These are phyloP conservation scores for Numenius phaeopus DNA, from an alignment of 2,797 vertebrate species.

Conservation along the genomic window DNA sequence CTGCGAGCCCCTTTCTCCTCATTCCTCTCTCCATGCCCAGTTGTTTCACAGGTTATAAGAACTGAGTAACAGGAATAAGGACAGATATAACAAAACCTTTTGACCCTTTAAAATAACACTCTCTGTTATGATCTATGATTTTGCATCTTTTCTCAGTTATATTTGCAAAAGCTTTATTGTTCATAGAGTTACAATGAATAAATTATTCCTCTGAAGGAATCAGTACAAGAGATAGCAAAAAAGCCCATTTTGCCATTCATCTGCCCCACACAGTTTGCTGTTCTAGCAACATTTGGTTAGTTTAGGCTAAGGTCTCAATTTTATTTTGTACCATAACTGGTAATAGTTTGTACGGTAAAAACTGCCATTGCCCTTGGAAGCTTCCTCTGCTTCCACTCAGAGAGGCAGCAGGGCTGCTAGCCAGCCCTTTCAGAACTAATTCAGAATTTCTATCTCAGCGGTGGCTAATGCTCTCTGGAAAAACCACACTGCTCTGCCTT, in stretches of 20 bases:
- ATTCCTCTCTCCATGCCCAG: neutral
- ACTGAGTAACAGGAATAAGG: neutral
- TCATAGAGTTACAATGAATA: neutral
- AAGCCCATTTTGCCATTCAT: neutral
- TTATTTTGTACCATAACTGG: neutral
- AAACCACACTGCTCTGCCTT: neutral
- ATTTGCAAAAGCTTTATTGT: neutral
- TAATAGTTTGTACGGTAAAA: neutral
- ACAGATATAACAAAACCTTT: neutral
- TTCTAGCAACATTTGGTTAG: neutral
- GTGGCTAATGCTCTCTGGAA: neutral
- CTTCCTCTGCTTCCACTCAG: neutral
- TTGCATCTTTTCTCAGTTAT: neutral
- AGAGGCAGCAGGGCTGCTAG: neutral
- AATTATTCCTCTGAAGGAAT: neutral
- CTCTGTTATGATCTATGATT: neutral
- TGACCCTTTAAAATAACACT: neutral
- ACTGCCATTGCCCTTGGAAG: neutral
- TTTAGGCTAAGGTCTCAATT: neutral
- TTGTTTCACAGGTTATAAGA: neutral
- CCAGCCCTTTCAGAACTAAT: neutral
- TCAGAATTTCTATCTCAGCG: neutral
- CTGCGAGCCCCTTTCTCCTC: neutral
- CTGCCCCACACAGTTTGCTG: neutral
- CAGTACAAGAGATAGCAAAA: fast-evolving